Conservation (phyloP, 2,113 vertebrate genomes). For the Enhydra lutris region DNA sequence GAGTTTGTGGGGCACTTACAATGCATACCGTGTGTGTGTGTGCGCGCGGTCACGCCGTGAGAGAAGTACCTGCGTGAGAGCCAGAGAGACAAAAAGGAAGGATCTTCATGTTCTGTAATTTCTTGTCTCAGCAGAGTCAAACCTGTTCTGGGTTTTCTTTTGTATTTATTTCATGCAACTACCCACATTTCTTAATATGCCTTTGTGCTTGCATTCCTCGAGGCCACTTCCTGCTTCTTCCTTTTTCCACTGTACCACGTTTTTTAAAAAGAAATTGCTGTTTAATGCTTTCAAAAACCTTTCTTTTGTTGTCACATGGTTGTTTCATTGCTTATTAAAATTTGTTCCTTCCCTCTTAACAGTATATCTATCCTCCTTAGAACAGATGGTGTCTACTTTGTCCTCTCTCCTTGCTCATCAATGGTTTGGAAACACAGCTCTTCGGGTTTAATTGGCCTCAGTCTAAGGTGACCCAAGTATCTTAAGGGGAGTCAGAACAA, state of each 20-base stretch:
- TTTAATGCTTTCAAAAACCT: neutral
- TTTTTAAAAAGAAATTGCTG: neutral
- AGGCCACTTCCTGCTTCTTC: neutral
- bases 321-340: neutral
- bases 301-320: neutral
- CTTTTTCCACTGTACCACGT: neutral
- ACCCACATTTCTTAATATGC: neutral
- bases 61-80: neutral
- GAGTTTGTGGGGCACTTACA: neutral
- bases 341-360: neutral
- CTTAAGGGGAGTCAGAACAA: neutral
- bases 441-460: neutral
- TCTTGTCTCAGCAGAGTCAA: neutral
- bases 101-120: neutral
- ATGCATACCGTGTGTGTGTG: neutral
- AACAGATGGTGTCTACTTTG: neutral
- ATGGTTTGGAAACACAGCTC: neutral
- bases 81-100: neutral
- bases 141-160: neutral
- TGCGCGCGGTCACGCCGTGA: accelerated
- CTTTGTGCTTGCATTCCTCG: neutral
- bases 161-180: neutral
- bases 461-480: neutral
- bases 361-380: neutral
- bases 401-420: neutral